A percentile compares a stretch with the other conserved stretches of the same genome.
Conservation (phyloP, 2,888 invertebrate species). For the Yponomeuta sedellus region DNA sequence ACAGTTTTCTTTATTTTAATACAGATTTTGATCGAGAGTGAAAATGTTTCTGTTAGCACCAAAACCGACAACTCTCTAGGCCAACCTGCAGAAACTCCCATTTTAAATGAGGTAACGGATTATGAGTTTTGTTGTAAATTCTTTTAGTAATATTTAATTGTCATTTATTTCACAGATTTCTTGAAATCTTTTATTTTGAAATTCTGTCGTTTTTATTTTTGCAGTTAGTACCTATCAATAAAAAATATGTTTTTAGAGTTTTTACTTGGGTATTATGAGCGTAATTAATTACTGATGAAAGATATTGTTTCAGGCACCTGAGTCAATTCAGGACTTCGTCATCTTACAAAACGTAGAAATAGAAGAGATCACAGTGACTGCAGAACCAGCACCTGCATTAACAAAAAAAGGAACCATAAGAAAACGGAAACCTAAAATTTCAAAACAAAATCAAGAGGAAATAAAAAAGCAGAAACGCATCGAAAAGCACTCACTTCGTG, state of each 20-base stretch:
- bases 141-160: background rate
- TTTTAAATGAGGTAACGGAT: slow-evolving; percentile 5
- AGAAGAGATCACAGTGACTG: slow-evolving; percentile 2
- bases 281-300: slow-evolving; percentile 1
- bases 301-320: slow-evolving; percentile 4
- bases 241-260: slow-evolving; percentile 4
- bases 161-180: slow-evolving; percentile 5
- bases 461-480: no score
- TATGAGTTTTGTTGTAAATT: background rate
- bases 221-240: background rate
- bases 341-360: slow-evolving; percentile 5
- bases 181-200: slow-evolving; percentile 3
- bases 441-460: no score
- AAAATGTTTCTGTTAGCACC: slow-evolving; percentile 3
- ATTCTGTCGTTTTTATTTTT: slow-evolving; percentile 3
- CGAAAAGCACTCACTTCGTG: no score
- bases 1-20: background rate
- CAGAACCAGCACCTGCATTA: slow-evolving; percentile 4
- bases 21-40: slow-evolving; percentile 2
- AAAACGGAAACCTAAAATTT: no score
- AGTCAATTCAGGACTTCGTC: background rate
- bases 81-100: slow-evolving; percentile 2
- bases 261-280: slow-evolving; percentile 3
- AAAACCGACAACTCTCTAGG: slow-evolving; percentile 4
- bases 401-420: background rate